phyloP scores from a whole-genome alignment of 2,113 vertebrate species.

The Salvelinus namaycush region DNA sequence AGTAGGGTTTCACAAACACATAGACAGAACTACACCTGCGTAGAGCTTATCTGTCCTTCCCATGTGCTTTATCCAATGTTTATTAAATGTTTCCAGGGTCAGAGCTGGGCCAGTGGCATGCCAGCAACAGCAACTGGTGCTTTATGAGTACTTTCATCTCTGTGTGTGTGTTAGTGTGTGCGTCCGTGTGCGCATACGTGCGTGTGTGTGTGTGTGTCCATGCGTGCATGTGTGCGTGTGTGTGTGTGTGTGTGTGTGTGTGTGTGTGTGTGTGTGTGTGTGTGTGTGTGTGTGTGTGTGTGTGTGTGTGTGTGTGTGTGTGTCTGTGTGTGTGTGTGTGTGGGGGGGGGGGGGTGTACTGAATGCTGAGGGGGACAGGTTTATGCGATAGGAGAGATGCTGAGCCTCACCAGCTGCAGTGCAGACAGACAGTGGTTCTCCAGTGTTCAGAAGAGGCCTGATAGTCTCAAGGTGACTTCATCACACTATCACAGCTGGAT shows the following conservation, averaged over 20 bases:
- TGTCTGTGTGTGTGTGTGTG: too few relatives aligned
- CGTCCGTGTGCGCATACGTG: neutral
- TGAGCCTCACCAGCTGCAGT: neutral
- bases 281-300: neutral
- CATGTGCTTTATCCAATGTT: constrained; percentile 45
- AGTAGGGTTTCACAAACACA: neutral
- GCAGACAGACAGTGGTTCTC: neutral
- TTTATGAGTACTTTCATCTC: neutral
- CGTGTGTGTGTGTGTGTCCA: too few relatives aligned
- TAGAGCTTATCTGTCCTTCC: constrained; percentile 49
- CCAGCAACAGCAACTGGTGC: neutral
- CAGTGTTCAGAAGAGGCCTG: neutral
- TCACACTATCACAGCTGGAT: too few relatives aligned
- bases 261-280: neutral
- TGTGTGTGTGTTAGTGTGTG: constrained; percentile 31
- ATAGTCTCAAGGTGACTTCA: too few relatives aligned
- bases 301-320: too few relatives aligned
- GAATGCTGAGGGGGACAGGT: too few relatives aligned
- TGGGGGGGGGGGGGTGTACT: too few relatives aligned
- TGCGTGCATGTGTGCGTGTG: constrained; percentile 12
- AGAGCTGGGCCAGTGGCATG: constrained; percentile 45
- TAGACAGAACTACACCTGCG: constrained; percentile 37
- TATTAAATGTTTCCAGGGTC: constrained; percentile 62
- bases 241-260: neutral
- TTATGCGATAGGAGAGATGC: too few relatives aligned